These are phyloP conservation scores for Ptilodon capucinus DNA, from an alignment of 2,888 invertebrate genomes.

Conservation along the genomic window DNA sequence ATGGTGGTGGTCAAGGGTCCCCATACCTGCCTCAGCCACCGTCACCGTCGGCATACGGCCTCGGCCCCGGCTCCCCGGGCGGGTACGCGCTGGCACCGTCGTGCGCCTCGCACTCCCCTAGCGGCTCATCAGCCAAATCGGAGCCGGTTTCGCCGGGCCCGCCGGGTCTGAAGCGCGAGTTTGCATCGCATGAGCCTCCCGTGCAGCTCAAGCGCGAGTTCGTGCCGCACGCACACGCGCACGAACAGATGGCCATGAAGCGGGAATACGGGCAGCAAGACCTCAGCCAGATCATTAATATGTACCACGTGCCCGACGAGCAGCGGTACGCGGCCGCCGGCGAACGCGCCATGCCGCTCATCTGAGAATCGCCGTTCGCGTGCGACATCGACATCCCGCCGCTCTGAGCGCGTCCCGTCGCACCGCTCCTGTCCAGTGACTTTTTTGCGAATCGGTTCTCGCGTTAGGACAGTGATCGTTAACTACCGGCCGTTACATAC, in stretches of 20 bases:
- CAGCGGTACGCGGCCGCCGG: slow-evolving; percentile 82
- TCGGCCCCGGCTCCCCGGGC: slow-evolving; percentile 85
- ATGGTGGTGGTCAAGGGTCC: slow-evolving; percentile 87
- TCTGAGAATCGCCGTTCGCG: slow-evolving; percentile 86
- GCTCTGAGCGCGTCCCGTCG: slow-evolving; percentile 79
- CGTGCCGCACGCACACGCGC: slow-evolving; percentile 71
- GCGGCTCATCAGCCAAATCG: slow-evolving; percentile 94
- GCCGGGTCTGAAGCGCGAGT: slow-evolving; percentile 82
- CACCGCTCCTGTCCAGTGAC: slow-evolving; percentile 78
- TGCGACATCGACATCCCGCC: slow-evolving; percentile 85
- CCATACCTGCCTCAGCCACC: slow-evolving; percentile 89
- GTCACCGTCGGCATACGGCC: slow-evolving; percentile 86
- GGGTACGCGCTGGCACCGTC: slow-evolving; percentile 85
- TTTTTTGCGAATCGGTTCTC: slow-evolving; percentile 58
- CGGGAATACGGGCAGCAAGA: slow-evolving; percentile 87
- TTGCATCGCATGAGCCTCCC: slow-evolving; percentile 74
- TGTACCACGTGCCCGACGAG: slow-evolving; percentile 86
- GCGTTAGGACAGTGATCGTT: slow-evolving; percentile 74
- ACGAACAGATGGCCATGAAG: slow-evolving; percentile 83
- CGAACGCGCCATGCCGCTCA: slow-evolving; percentile 85
- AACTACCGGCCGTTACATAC: slow-evolving; percentile 71
- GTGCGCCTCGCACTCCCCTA: slow-evolving; percentile 90
- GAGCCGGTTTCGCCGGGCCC: slow-evolving; percentile 93
- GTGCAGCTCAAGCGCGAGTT: slow-evolving; percentile 81
- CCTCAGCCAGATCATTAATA: slow-evolving; percentile 85